A percentile compares a stretch with the other conserved stretches of the same genome.
These are phyloP conservation scores for Thamnaconus septentrionalis DNA, from an alignment of 2,113 vertebrate species.

Conservation along the genomic window DNA sequence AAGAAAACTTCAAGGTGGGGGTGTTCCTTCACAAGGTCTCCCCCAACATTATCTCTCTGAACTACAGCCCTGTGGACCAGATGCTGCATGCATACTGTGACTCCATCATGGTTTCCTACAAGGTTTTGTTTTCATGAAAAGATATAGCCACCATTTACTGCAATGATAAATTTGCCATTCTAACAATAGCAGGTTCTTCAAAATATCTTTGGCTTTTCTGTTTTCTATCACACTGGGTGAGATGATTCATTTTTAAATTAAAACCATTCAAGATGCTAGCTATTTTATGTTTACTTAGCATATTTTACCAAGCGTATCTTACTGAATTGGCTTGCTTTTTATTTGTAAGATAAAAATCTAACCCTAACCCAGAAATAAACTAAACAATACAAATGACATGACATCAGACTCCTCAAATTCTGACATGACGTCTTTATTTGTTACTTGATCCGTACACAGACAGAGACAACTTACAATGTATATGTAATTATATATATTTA, in stretches of 20 bases:
- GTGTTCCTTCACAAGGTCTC: slow-evolving; percentile 68
- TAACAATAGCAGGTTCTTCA: not conserved
- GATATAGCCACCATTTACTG: too few species aligned
- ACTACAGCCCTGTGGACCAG: slow-evolving; percentile 74
- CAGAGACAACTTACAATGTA: slow-evolving; percentile 67
- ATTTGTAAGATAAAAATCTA: too few species aligned
- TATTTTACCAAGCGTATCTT: too few species aligned
- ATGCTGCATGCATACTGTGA: slow-evolving; percentile 69
- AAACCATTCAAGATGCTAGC: too few species aligned
- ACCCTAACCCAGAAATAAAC: not conserved
- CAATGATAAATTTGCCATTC: too few species aligned
- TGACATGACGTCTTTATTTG: slow-evolving; percentile 62
- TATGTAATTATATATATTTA: slow-evolving; percentile 58
- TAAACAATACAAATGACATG: slow-evolving; percentile 5
- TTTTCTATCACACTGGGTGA: too few species aligned
- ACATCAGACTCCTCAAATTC: not conserved
- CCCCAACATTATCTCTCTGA: slow-evolving; percentile 65
- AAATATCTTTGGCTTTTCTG: not conserved
- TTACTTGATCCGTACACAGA: slow-evolving; percentile 74
- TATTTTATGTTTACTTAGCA: too few species aligned
- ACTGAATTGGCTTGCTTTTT: too few species aligned
- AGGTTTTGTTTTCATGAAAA: slow-evolving; percentile 10
- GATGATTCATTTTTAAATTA: too few species aligned
- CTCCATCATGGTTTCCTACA: slow-evolving; percentile 58
- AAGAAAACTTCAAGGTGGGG: slow-evolving; percentile 63